A percentile compares a stretch with the other conserved stretches of the same genome.
Conservation (phyloP, 2,888 invertebrate genomes). For the Homarus gammarus region DNA sequence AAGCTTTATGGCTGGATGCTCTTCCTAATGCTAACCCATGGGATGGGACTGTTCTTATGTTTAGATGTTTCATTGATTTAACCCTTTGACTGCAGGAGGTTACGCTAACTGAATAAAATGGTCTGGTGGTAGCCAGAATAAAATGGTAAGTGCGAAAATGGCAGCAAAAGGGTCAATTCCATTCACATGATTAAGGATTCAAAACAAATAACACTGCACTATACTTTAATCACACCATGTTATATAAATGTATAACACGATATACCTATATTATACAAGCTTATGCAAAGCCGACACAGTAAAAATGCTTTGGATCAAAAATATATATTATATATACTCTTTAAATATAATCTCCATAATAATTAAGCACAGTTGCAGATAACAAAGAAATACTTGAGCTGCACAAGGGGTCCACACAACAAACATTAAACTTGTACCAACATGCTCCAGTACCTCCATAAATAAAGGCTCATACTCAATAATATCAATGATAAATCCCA, state of each 20-base stretch:
- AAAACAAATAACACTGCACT: not conserved
- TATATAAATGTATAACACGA: not conserved
- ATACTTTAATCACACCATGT: not conserved
- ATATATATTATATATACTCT: conserved; percentile 26
- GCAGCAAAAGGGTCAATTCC: no score
- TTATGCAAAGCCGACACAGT: conserved; percentile 11
- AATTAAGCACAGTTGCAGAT: not conserved
- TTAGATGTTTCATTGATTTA: no score
- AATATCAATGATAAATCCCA: no score
- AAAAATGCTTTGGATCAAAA: conserved; percentile 23
- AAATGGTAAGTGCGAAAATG: no score
- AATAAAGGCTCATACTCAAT: no score
- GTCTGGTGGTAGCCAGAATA: no score
- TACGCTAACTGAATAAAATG: no score
- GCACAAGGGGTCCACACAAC: conserved; percentile 1
- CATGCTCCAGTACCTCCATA: not conserved
- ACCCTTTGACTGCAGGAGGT: no score
- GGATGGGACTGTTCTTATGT: no score
- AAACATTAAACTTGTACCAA: not conserved
- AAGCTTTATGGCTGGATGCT: no score
- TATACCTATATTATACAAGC: conserved; percentile 14
- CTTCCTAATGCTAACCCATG: no score
- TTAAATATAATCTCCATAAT: conserved; percentile 18
- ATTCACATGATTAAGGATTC: not conserved
- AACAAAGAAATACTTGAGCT: conserved; percentile 16